Evolutionary conservation across 2,888 invertebrate species (phyloP), one percentile per base, ranked within the genome.

Genomic region (Drosophila anomelani): DNA sequence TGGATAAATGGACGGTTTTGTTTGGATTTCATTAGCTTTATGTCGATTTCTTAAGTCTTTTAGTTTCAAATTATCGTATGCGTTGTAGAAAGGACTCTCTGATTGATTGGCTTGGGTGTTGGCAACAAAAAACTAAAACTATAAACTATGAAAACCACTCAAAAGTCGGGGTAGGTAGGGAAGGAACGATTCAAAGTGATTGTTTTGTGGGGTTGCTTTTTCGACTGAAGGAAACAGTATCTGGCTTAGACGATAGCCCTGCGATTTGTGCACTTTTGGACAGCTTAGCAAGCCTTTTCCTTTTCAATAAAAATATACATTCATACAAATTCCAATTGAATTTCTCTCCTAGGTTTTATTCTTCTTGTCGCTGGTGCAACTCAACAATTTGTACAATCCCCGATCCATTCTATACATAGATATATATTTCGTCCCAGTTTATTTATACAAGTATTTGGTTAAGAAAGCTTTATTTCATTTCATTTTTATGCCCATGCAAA

Each of bases 1-100:
- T 85, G 82, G 87, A 80, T 75, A 85, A 87, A 86, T 85, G 85
- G 85, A 85, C 85, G 85, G 85, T 81, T 72, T 74, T 77, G 54
- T 75, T 67, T 75, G 66, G 71, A 69, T 55, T 77, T 72, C 69
- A 76, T 68, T 71, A 60, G 60, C 58, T 75, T 72, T 73, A 51
- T 60, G 59, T 78, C 63, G 60, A 76, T 88, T 75, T 88, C 77
- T 77, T 79, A 78, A 84, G 78, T 84, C 78, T 80, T 87, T 78
- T 84, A 82, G 76, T 81, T 83, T 54, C 79, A 75, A 81, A 85
- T 74, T 76, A 82, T 82, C 77, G 77, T 77, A 70, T 76, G 77
- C 60, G 53, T 56, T 55, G n/a, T 56, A 36, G 32, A 53, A 69
- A 47, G 51, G 57, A 64, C 34, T 59, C 38, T 23, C 51, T 53